Conservation (phyloP, 2,888 invertebrate genomes). For the Limnephilus auricula region DNA sequence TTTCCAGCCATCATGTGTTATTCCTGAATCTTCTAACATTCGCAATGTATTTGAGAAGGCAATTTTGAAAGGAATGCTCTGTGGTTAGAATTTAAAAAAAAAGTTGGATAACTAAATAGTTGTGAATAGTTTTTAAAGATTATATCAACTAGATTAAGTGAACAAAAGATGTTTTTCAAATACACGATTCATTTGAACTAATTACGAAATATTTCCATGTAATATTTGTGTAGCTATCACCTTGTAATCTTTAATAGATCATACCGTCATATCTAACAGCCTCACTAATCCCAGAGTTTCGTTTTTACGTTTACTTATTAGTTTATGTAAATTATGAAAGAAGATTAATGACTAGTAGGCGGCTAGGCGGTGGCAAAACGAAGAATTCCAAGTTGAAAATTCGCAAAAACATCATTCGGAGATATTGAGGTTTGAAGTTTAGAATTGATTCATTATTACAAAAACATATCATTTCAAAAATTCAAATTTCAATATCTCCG, state of each 20-base stretch:
- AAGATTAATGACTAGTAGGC: not conserved
- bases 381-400: too few species aligned
- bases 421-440: too few species aligned
- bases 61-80: not conserved
- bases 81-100: not conserved
- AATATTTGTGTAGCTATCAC: not conserved
- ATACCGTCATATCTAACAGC: not conserved
- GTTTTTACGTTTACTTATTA: not conserved
- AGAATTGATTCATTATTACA: too few species aligned
- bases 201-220: not conserved
- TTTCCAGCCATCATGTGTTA: too few species aligned
- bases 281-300: not conserved
- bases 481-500: too few species aligned
- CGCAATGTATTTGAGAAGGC: not conserved
- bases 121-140: not conserved
- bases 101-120: not conserved
- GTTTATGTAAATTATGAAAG: not conserved
- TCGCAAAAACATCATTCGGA: too few species aligned
- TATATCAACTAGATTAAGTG: not conserved
- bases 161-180: not conserved
- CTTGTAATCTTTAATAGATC: not conserved
- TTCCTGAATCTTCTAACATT: too few species aligned
- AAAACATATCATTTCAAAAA: too few species aligned
- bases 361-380: too few species aligned
- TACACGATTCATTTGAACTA: not conserved